Conservation (phyloP, 2,888 invertebrate genomes). For the Malacosoma neustria region DNA sequence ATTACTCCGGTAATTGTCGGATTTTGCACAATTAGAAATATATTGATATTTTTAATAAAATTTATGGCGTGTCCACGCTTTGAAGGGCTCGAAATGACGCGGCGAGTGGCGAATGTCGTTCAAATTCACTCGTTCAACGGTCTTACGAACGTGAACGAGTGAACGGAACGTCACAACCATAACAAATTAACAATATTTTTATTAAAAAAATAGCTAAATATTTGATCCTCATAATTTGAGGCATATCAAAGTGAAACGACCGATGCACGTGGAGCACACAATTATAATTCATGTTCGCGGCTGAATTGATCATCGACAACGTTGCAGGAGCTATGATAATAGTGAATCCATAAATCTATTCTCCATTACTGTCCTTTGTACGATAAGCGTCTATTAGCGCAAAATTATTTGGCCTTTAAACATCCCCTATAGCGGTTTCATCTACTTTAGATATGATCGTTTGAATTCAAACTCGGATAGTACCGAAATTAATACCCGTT, state of each 20-base stretch:
- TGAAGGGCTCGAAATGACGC: too few species aligned
- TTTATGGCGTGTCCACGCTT: too few species aligned
- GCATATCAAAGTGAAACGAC: slow-evolving; percentile 11
- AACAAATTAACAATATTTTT: too few species aligned
- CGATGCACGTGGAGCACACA: slow-evolving; percentile 12
- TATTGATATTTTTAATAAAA: too few species aligned
- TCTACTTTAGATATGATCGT: neutral
- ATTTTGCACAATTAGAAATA: too few species aligned
- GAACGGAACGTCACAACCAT: too few species aligned
- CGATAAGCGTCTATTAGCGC: slow-evolving; percentile 35
- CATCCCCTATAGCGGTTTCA: slow-evolving; percentile 3
- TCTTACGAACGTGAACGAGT: too few species aligned
- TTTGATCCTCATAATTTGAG: neutral
- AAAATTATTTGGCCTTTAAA: slow-evolving; percentile 37
- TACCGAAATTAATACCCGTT: neutral
- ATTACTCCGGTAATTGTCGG: too few species aligned
- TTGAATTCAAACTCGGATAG: neutral
- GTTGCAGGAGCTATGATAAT: slow-evolving; percentile 27
- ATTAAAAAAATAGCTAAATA: too few species aligned
- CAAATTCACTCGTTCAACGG: too few species aligned
- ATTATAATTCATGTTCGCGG: slow-evolving; percentile 17
- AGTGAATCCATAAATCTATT: slow-evolving; percentile 29
- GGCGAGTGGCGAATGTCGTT: too few species aligned
- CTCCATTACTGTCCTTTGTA: slow-evolving; percentile 41
- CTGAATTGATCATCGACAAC: slow-evolving; percentile 16